Evolutionary conservation across 2,113 vertebrate species (phyloP).

Genomic region (Cinclus cinclus): DNA sequence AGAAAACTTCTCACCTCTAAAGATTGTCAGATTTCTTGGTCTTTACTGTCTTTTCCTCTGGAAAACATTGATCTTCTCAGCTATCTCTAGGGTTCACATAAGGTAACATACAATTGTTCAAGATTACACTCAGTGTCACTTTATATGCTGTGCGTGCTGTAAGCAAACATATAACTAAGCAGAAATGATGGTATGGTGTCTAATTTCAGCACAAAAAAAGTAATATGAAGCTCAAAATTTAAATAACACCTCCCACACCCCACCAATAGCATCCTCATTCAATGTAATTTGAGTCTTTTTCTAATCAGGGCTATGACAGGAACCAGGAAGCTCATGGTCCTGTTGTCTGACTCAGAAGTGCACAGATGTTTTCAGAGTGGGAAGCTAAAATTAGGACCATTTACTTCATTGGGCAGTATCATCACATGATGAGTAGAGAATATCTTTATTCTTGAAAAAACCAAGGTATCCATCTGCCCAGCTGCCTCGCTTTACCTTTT

Average conservation of each 20-base stretch:
- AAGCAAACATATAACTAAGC: neutral
- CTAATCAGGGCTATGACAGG: constrained; percentile 17
- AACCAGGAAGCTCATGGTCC: constrained; percentile 34
- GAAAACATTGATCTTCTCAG: neutral
- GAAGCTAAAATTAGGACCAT: constrained; percentile 39
- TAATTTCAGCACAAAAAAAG: neutral
- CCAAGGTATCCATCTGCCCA: neutral
- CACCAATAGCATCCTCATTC: neutral
- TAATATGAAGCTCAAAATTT: neutral
- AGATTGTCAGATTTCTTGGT: neutral
- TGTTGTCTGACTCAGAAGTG: constrained; percentile 30
- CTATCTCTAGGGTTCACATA: neutral
- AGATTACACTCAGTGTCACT: neutral
- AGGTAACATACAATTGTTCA: neutral
- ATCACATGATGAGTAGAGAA: neutral
- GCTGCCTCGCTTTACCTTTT: neutral
- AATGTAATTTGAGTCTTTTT: neutral
- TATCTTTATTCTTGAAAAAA: neutral
- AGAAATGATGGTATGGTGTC: neutral
- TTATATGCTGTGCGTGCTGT: neutral
- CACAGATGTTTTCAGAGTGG: constrained; percentile 32
- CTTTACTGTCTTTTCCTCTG: neutral
- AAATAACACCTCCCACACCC: neutral
- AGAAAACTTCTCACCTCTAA: neutral
- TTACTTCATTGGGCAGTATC: neutral